Percentiles rank a stretch among this genome's conserved stretches.
Conservation (phyloP, 2,888 invertebrate species). For the Myopa testacea region DNA sequence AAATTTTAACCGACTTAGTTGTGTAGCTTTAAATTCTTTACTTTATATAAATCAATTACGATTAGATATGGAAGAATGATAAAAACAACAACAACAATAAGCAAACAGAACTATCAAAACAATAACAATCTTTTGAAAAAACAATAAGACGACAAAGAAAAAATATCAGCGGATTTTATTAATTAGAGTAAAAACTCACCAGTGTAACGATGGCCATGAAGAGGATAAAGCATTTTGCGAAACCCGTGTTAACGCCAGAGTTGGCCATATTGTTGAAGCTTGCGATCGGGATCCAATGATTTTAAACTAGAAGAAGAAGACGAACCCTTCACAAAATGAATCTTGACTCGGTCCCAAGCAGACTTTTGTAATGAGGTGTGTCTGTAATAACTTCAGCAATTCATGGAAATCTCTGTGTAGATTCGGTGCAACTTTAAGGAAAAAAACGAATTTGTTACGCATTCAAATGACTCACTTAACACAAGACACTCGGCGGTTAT, state of each 20-base stretch:
- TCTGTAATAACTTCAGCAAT: no score
- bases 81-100: background rate
- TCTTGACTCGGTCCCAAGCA: no score
- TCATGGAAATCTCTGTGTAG: no score
- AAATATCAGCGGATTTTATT: background rate
- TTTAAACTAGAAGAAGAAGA: no score
- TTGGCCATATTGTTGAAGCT: conserved; percentile 52
- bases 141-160: background rate
- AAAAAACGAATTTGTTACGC: no score
- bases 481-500: background rate
- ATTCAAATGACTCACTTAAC: background rate
- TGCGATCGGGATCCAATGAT: background rate
- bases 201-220: conserved; percentile 63
- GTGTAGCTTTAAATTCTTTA: no score
- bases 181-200: conserved; percentile 53
- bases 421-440: no score
- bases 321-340: no score
- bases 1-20: background rate
- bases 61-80: conserved; percentile 24
- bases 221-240: conserved; percentile 64
- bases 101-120: background rate
- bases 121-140: conserved; percentile 6
- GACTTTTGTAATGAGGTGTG: no score
- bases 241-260: conserved; percentile 58
- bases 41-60: background rate